Conservation (phyloP, 2,113 vertebrate genomes). For the Murina feae region DNA sequence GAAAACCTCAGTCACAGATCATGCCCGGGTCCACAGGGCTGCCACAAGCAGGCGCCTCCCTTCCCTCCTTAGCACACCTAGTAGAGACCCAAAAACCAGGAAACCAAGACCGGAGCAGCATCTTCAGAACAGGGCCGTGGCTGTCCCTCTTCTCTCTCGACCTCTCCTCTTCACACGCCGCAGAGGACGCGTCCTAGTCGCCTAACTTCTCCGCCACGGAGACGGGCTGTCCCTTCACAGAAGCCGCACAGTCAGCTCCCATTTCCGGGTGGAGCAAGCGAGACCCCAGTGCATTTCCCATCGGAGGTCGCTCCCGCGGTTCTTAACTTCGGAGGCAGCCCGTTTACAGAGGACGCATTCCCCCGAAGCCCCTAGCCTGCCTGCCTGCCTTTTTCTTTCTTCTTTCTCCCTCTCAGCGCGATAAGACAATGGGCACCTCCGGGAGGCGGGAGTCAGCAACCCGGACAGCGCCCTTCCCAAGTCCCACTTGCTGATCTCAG, state of each 20-base stretch:
- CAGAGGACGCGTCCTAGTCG: not conserved
- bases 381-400: not conserved
- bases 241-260: not conserved
- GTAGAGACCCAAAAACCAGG: not conserved
- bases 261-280: not conserved
- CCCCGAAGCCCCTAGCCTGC: not conserved
- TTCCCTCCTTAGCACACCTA: not conserved
- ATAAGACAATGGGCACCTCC: not conserved
- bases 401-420: not conserved
- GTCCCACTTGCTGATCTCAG: not conserved
- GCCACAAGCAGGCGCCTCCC: not conserved
- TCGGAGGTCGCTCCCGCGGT: not conserved
- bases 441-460: slow-evolving; percentile 71
- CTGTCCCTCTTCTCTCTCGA: not conserved
- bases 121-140: not conserved
- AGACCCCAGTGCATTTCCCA: not conserved
- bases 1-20: not conserved
- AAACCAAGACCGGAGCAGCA: not conserved
- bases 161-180: not conserved
- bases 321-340: slow-evolving; percentile 31
- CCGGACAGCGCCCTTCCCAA: not conserved
- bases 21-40: not conserved
- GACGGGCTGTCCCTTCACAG: not conserved
- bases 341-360: slow-evolving; percentile 38
- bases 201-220: slow-evolving; percentile 20